Evolutionary conservation across 1,140 invertebrate species (phyloP), one percentile per base, ranked within the genome.

Genomic region (Cotesia vestalis): DNA sequence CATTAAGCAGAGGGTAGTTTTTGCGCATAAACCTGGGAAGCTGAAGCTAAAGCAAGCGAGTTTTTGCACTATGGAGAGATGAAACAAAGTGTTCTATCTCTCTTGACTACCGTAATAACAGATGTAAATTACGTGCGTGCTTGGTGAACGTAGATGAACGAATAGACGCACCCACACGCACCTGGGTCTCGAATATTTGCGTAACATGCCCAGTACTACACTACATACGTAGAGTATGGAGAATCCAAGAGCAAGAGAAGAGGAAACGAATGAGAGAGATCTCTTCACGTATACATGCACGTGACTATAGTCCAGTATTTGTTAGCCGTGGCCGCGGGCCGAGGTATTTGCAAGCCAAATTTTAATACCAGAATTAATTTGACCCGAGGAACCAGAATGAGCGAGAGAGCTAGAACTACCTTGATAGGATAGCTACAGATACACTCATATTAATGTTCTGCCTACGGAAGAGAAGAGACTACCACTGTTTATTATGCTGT

Each of bases 281-380:
- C 17, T 69, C 59, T 61, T 61, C 40, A 69, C 46, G 20, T 52
- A 36, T 67, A 46, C 57, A 4, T 36, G 60, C 71, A 72, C 72
- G 69, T 73, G 72, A 69, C 71, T 68, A 59, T 69, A 46, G 71
- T 51, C 17, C 69, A 51, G 75, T 76, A 73, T 73, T 73, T 72
- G 75, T 67, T 62, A 36, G 67, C 36, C 46, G 55, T 63, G 52
- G 80, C 82, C 84, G 81, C 83, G 79, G 84, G 83, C 83, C 80
- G 78, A 80, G 83, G 85, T 87, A 86, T 87, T 87, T 87, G 86
- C 86, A 87, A 86, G 86, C 86, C 86, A 86, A 87, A 87, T 87
- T 87, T 87, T 87, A 87, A 87, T 87, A 85, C 85, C 80, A 80
- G 84, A 86, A 87, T 87, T 87, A 87, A 87, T 87, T 87, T 87